These are phyloP conservation scores for Microchirus variegatus DNA, from an alignment of 2,797 vertebrate genomes.

Conservation along the genomic window DNA sequence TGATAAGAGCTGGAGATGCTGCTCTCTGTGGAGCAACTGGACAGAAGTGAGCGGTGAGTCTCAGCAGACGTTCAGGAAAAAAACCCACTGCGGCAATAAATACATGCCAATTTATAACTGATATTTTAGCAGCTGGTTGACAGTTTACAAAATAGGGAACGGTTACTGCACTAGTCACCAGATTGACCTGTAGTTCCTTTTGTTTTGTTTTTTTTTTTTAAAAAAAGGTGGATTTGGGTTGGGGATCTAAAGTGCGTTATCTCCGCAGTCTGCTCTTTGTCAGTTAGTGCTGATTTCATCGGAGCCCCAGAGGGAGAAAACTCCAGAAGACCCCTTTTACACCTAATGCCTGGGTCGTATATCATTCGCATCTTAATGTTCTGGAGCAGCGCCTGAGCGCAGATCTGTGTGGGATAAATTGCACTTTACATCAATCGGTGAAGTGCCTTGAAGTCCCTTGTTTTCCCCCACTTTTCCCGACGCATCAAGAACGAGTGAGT, in stretches of 20 bases:
- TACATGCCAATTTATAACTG: not conserved
- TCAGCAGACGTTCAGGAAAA: slow-evolving; percentile 46
- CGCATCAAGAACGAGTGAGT: slow-evolving; percentile 24
- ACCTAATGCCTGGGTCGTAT: slow-evolving; percentile 56
- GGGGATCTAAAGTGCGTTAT: slow-evolving; percentile 36
- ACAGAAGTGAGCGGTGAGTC: slow-evolving; percentile 72
- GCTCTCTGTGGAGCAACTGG: slow-evolving; percentile 74
- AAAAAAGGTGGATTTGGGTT: slow-evolving; percentile 6
- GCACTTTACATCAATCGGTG: slow-evolving; percentile 40
- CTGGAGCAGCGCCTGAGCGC: slow-evolving; percentile 43
- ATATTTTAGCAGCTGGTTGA: too few species aligned
- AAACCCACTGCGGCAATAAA: slow-evolving; percentile 10
- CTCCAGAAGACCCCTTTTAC: slow-evolving; percentile 59
- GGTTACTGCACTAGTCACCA: not conserved
- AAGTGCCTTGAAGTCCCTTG: slow-evolving; percentile 5
- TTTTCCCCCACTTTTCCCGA: slow-evolving; percentile 17
- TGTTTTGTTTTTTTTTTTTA: not conserved
- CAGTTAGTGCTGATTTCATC: slow-evolving; percentile 62
- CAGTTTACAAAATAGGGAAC: not conserved
- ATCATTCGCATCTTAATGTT: slow-evolving; percentile 55
- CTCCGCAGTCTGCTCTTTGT: slow-evolving; percentile 63
- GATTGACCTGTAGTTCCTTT: slow-evolving; percentile 25
- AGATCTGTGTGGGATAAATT: slow-evolving; percentile 58
- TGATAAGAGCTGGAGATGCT: slow-evolving; percentile 71
- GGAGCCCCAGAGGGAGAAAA: slow-evolving; percentile 50